Base-by-base conservation (phyloP, 2,797 vertebrate genomes). In the Danionella dracula region DNA sequence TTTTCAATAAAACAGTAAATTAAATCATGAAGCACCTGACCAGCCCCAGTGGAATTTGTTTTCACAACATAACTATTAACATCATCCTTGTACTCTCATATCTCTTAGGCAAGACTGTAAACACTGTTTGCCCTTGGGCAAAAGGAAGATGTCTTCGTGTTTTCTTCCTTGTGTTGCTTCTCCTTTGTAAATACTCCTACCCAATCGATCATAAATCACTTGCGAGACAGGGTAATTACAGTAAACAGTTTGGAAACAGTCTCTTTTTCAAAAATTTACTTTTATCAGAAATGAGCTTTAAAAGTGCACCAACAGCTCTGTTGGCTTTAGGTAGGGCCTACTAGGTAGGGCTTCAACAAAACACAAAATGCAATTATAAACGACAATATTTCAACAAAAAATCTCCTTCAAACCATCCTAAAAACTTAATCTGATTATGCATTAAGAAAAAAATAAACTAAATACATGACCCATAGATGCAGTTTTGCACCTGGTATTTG, bases 121-220 rank as follows among this genome's bases (percentile, higher is more conserved):
- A 79, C 71, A 77, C 42, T 76, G 80, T 84, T 80, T 71, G 74
- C 84, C 85, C 62, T 68, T 64, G 74, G 83, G 78, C 58, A 20
- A 44, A 19, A 34, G 53, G 59, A 48, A 67, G 73, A 66, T 44
- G 16, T 48, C 31, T 50, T 41, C 9, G 15, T 31, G 64, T 17
- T 13, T 53, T 57, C 23, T 71, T 64, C 63, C 62, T 76, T 44
- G 75, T 53, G 69, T 51, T 48, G 15, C 51, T 66, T 49, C 66
- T 73, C 55, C 65, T 59, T 76, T 79, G 86, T 80, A 87, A 83
- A 74, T 81, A 75, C 76, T 83, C 81, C 88, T 86, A 83, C 83
- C 85, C 88, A 89, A 84, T 80, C 74, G 32, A 41, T 82, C 82
- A 85, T 91, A 87, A 89, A 89, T 90, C 88, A 90, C 71, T 40